Base-by-base conservation (phyloP, 2,113 vertebrate genomes). In the Gopherus flavomarginatus region DNA sequence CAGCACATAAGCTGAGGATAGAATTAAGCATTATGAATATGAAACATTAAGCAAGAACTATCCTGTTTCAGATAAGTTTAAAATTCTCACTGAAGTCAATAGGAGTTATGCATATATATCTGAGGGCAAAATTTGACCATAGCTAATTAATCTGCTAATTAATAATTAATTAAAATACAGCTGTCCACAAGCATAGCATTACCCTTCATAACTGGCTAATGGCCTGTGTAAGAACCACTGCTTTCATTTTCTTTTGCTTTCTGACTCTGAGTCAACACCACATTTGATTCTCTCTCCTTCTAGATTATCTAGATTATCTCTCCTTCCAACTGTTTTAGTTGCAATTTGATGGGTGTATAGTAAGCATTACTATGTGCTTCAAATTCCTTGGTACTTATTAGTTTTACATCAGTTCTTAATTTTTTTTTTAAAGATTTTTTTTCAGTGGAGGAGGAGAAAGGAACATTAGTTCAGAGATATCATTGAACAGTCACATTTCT, bases 61-160 rank as follows among this genome's bases (percentile, higher is more conserved):
- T 53, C 19, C 47, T 53, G 54, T 92, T 90, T 72, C 89, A 78
- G 81, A 10, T 47, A 89, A 93, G 31, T 93, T 81, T 57, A 16
- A 77, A 86, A 81, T 1, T 1, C 17, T 72, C 83, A 17, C 62
- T 54, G 89, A 89, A 94, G 77, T 90, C 91, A 94, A 81, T 7
- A 90, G 75, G 56, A 91, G 22, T 82, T 56, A 65, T 8, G 65
- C 0, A 1, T 80, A 44, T 85, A 35, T 77, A 31, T 72, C 83
- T 6, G 42, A 95, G 11, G 38, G 79, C 27, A 81, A 49, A 81
- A 42, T 44, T 35, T 86, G 7, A 19, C 65, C 50, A 86, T 87
- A 87, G 31, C 19, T 91, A 92, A 94, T 92, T 82, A 77, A 86
- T 77, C 54, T 92, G 54, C 38, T 93, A 90, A 93, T 84, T 87